Percentiles rank a stretch among this genome's conserved stretches.
These are phyloP conservation scores for Metaphire vulgaris DNA, from an alignment of 1,140 invertebrate species.

Conservation along the genomic window DNA sequence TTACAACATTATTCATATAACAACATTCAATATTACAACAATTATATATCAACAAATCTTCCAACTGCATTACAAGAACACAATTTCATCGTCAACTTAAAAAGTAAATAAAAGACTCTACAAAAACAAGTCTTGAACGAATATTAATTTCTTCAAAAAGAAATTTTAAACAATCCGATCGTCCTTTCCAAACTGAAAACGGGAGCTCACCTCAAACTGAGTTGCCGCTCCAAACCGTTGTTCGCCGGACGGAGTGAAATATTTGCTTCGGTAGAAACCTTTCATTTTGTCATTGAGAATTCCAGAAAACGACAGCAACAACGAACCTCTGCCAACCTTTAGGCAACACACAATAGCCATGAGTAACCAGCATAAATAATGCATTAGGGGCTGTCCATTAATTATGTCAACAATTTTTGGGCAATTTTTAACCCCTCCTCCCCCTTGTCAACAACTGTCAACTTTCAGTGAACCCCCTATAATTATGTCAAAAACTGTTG, in stretches of 20 bases:
- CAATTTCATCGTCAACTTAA: too few relatives aligned
- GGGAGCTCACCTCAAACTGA: slow-evolving; percentile 65
- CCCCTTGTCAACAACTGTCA: background rate
- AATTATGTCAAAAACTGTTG: too few relatives aligned
- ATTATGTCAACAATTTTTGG: background rate
- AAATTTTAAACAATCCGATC: background rate
- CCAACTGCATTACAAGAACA: too few relatives aligned
- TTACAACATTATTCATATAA: background rate
- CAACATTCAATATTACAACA: background rate
- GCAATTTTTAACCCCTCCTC: background rate
- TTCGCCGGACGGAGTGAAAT: slow-evolving; percentile 61
- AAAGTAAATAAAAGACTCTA: too few relatives aligned
- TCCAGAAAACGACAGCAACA: slow-evolving; percentile 70
- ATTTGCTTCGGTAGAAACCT: slow-evolving; percentile 87
- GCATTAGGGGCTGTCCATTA: background rate
- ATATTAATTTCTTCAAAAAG: background rate
- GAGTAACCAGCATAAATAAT: background rate
- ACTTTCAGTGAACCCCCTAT: too few relatives aligned
- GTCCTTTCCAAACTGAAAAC: background rate
- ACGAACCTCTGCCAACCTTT: slow-evolving; percentile 59
- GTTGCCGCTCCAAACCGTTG: slow-evolving; percentile 79
- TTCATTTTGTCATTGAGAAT: slow-evolving; percentile 92
- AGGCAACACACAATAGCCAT: slow-evolving; percentile 9
- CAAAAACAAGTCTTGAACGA: too few relatives aligned
- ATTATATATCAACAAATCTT: background rate